These are phyloP conservation scores for Sinosuthora webbiana DNA, from an alignment of 2,113 vertebrate genomes.

Conservation along the genomic window DNA sequence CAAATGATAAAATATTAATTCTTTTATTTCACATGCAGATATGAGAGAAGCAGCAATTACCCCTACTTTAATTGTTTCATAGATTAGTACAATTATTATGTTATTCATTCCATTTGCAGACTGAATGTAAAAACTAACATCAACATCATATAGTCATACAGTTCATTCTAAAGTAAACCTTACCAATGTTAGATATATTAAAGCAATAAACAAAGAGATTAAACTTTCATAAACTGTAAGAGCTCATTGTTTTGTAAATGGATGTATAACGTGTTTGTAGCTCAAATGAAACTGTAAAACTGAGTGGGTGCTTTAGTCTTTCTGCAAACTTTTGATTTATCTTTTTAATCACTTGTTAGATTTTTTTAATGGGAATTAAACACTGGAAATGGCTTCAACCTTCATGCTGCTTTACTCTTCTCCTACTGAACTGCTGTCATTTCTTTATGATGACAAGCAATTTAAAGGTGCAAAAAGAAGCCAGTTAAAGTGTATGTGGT, in stretches of 20 bases:
- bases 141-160: conserved; percentile 68
- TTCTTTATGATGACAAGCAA: conserved; percentile 72
- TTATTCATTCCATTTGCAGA: conserved; percentile 70
- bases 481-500: conserved; percentile 61
- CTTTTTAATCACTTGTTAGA: conserved; percentile 76
- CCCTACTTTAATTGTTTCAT: conserved; percentile 76
- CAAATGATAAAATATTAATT: conserved; percentile 81
- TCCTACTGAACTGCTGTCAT: conserved; percentile 69
- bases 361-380: conserved; percentile 71
- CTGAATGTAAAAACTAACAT: conserved; percentile 68
- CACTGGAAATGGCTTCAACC: conserved; percentile 52
- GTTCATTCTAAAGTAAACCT: conserved; percentile 79
- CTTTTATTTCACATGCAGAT: conserved; percentile 72
- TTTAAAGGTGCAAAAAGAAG: conserved; percentile 72
- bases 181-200: conserved; percentile 79
- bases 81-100: conserved; percentile 75
- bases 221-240: conserved; percentile 85
- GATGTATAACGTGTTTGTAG: conserved; percentile 77
- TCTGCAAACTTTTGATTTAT: conserved; percentile 81
- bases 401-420: conserved; percentile 53
- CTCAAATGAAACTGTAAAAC: conserved; percentile 78
- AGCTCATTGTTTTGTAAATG: conserved; percentile 90
- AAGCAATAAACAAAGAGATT: conserved; percentile 83
- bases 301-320: conserved; percentile 65
- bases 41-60: conserved; percentile 72